These are phyloP conservation scores for Gari tellinella DNA, from an alignment of 2,888 invertebrate genomes.

Conservation along the genomic window DNA sequence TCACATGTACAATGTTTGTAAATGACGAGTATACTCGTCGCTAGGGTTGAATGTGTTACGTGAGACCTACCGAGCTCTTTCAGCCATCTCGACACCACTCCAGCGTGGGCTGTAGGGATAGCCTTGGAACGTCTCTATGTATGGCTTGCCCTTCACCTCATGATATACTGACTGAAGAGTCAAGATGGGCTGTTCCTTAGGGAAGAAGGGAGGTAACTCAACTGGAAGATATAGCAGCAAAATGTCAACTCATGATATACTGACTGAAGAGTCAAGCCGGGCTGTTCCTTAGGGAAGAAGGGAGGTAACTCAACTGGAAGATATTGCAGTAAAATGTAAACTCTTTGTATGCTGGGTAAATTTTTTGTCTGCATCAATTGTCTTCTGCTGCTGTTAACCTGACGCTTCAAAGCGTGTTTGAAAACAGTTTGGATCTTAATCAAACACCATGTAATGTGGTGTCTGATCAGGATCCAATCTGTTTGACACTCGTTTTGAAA, in stretches of 20 bases:
- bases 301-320: conserved; percentile 84
- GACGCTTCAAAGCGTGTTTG: no score
- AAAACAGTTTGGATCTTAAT: no score
- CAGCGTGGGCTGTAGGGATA: conserved; percentile 84
- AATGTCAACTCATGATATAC: conserved; percentile 82
- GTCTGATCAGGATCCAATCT: no score
- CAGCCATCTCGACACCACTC: conserved; percentile 83
- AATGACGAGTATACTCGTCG: no score
- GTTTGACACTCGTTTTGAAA: no score
- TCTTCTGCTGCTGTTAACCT: no score
- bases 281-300: conserved; percentile 83
- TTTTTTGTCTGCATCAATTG: no score
- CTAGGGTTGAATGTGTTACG: no score
- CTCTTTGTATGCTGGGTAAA: no score
- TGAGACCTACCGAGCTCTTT: conserved; percentile 77
- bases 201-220: conserved; percentile 83
- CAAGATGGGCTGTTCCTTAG: conserved; percentile 82
- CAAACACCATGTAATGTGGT: no score
- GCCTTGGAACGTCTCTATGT: conserved; percentile 82
- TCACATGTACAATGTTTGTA: no score
- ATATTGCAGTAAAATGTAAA: not conserved
- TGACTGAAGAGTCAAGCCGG: conserved; percentile 83
- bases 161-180: conserved; percentile 85
- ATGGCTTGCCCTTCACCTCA: conserved; percentile 82
- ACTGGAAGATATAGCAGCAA: conserved; percentile 79